Evolutionary conservation across 30 jellyfish, hydroid and myxozoan genomes (phyloP).

Genomic region (Aurelia sp.): DNA sequence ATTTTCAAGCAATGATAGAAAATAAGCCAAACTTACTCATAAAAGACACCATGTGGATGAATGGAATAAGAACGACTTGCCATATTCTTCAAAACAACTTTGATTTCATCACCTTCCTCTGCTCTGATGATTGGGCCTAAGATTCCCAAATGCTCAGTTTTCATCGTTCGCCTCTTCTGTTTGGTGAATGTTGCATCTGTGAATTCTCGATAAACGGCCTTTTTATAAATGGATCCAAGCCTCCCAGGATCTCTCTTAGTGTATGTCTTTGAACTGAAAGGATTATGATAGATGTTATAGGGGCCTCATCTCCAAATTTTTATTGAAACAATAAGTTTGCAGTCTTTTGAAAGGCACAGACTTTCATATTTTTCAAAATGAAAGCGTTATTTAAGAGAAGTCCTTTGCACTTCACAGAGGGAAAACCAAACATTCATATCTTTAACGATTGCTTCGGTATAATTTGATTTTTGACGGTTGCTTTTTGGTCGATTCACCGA

Average conservation of each 20-base stretch:
- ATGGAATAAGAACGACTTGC: conserved; percentile 56
- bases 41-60: conserved; percentile 64
- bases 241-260: conserved; percentile 50
- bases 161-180: conserved; percentile 30
- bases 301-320: no score
- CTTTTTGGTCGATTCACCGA: no score
- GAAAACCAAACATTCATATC: no score
- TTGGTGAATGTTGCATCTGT: conserved; percentile 40
- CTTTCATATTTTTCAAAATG: no score
- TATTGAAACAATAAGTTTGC: not conserved
- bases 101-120: conserved; percentile 72
- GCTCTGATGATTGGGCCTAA: conserved; percentile 76
- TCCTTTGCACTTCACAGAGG: no score
- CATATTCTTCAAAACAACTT: conserved; percentile 60
- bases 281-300: not conserved
- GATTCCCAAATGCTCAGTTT: conserved; percentile 56
- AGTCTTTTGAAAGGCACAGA: not conserved
- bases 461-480: no score
- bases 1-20: no score
- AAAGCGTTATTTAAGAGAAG: no score
- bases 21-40: conserved; percentile 28
- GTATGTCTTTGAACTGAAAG: conserved; percentile 40
- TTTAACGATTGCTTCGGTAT: no score
- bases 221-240: conserved; percentile 64
- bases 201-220: conserved; percentile 70